A percentile compares a stretch with the other conserved stretches of the same genome.
These are phyloP conservation scores for Mohoua ochrocephala DNA, from an alignment of 2,113 vertebrate species.

Conservation along the genomic window DNA sequence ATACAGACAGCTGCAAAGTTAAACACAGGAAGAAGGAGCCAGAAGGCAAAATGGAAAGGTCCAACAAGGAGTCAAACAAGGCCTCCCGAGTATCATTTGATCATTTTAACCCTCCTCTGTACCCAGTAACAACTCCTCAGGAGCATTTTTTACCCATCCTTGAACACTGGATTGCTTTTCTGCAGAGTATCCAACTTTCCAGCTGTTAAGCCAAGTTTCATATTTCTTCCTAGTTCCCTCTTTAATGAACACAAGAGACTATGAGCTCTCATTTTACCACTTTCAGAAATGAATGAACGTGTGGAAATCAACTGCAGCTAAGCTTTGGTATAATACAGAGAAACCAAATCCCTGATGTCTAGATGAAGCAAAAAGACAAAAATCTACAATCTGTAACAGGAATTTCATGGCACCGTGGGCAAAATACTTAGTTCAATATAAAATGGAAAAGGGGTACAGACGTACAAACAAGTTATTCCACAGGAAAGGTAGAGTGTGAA, in stretches of 20 bases:
- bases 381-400: background rate
- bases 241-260: background rate
- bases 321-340: background rate
- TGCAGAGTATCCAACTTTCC: background rate
- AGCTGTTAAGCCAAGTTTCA: background rate
- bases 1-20: background rate
- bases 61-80: background rate
- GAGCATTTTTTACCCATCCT: background rate
- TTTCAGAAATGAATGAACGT: background rate
- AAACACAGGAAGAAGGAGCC: background rate
- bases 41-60: background rate
- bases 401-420: background rate
- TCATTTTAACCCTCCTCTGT: background rate
- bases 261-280: fast-evolving
- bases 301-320: background rate
- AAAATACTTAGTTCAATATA: background rate
- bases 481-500: background rate
- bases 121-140: background rate
- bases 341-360: background rate
- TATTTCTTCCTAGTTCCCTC: background rate
- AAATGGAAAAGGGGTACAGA: background rate
- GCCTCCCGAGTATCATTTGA: background rate
- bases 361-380: background rate
- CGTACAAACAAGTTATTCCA: background rate
- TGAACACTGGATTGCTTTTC: background rate